A percentile compares a stretch with the other conserved stretches of the same genome.
Conservation (phyloP, 1,140 invertebrate species). For the Lysiphlebus fabarum region DNA sequence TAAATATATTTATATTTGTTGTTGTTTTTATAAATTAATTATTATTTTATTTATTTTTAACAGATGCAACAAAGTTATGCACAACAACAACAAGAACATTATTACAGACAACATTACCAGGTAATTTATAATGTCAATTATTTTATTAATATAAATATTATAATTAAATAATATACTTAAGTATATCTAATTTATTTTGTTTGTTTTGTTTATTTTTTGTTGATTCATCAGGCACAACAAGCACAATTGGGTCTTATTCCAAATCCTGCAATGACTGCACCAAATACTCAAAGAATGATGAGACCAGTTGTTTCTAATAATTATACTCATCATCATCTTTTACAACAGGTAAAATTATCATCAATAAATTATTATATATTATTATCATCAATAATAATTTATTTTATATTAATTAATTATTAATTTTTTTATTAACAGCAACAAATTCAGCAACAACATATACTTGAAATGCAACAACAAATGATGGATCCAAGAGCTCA, state of each 20-base stretch:
- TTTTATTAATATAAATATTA: no score
- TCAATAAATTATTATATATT: no score
- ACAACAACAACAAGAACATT: conserved; percentile 70
- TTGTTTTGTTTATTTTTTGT: no score
- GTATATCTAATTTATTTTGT: no score
- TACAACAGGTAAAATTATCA: conserved; percentile 64
- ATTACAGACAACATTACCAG: no score
- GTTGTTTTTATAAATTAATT: conserved; percentile 1
- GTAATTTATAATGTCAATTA: no score
- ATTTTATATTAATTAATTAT: no score
- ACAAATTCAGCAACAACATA: conserved; percentile 52
- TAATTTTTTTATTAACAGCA: conserved; percentile 35
- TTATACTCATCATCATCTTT: conserved; percentile 65
- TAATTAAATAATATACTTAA: no score
- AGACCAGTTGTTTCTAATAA: conserved; percentile 63
- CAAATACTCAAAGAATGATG: conserved; percentile 62
- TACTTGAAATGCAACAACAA: conserved; percentile 53
- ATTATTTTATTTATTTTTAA: conserved; percentile 22
- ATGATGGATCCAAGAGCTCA: conserved; percentile 50
- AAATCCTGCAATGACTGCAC: conserved; percentile 45
- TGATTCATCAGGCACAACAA: conserved; percentile 47
- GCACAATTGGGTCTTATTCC: conserved; percentile 48
- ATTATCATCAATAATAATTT: no score
- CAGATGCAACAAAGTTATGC: conserved; percentile 70
- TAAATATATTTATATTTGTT: conserved; percentile 8